Evolutionary conservation across 1,140 invertebrate genomes (phyloP).

Genomic region (Arion vulgaris): DNA sequence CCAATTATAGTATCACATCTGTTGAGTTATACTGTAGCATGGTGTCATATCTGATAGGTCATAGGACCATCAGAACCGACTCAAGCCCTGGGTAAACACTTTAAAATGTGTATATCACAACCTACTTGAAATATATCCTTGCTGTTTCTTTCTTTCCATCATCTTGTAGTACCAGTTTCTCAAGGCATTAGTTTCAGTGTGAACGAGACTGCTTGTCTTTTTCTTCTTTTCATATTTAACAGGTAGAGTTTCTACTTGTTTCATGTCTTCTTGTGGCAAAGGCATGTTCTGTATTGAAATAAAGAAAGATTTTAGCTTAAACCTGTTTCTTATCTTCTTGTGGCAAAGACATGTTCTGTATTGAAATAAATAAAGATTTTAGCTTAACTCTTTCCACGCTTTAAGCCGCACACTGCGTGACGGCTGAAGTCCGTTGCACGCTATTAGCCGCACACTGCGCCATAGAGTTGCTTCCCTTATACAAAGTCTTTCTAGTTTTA

Average conservation of each 20-base stretch:
- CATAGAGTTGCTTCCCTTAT: too few relatives aligned
- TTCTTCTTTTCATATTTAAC: slow-evolving; percentile 68
- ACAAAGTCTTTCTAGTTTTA: too few relatives aligned
- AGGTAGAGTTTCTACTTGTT: slow-evolving; percentile 48
- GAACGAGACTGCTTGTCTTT: slow-evolving; percentile 24
- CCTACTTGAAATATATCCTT: slow-evolving; percentile 71
- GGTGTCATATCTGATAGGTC: too few relatives aligned
- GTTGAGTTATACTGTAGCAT: too few relatives aligned
- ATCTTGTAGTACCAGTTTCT: slow-evolving; percentile 71
- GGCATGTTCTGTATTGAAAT: slow-evolving; percentile 53
- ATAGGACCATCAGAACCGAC: too few relatives aligned
- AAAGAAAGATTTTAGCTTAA: neutral
- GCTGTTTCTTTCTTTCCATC: slow-evolving; percentile 69
- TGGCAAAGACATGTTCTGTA: slow-evolving; percentile 54
- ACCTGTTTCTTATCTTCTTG: slow-evolving; percentile 40
- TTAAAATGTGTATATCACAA: neutral
- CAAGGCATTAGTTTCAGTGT: slow-evolving; percentile 66
- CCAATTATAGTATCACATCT: too few relatives aligned
- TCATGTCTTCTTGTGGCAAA: slow-evolving; percentile 41
- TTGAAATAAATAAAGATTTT: neutral
- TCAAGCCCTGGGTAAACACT: too few relatives aligned
- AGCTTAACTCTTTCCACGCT: too few relatives aligned
- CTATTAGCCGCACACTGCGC: too few relatives aligned
- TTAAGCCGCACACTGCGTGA: too few relatives aligned
- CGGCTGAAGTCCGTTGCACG: too few relatives aligned